These are phyloP conservation scores for Opisthocomus hoazin DNA, from an alignment of 2,113 vertebrate species.

Conservation along the genomic window DNA sequence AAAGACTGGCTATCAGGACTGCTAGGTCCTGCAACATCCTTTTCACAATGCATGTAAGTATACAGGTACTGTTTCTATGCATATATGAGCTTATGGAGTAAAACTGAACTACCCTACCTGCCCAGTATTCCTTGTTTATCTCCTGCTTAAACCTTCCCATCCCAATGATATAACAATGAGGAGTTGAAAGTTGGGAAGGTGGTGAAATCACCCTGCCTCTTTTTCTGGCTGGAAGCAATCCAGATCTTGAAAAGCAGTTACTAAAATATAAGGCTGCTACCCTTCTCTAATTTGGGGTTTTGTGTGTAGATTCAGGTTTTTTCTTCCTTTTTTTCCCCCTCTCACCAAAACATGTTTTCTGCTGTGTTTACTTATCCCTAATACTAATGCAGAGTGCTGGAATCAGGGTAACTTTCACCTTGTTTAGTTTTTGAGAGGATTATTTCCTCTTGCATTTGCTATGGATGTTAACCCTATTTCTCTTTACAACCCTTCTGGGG, in stretches of 20 bases:
- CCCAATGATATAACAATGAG: background rate
- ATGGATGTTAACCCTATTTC: constrained; percentile 39
- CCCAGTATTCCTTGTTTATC: background rate
- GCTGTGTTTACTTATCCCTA: background rate
- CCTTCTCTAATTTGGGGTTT: background rate
- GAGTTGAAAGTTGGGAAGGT: background rate
- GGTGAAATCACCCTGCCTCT: background rate
- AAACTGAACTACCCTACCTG: background rate
- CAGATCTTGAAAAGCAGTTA: background rate
- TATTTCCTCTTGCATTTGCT: constrained; percentile 35
- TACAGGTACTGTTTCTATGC: background rate
- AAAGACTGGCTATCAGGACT: background rate
- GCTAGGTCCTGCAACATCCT: background rate
- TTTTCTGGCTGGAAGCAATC: background rate
- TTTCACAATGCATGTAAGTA: fast-evolving
- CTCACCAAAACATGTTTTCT: background rate
- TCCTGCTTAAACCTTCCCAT: background rate
- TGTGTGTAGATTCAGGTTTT: background rate
- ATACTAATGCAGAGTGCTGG: background rate
- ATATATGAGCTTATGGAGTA: fast-evolving
- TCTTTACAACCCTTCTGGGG: constrained; percentile 29
- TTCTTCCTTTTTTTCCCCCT: fast-evolving
- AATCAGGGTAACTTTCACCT: constrained; percentile 14
- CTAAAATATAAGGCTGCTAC: background rate
- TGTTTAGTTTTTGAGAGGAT: constrained; percentile 33